Evolutionary conservation across 2,113 vertebrate genomes (phyloP).

Genomic region (Tenrec ecaudatus): DNA sequence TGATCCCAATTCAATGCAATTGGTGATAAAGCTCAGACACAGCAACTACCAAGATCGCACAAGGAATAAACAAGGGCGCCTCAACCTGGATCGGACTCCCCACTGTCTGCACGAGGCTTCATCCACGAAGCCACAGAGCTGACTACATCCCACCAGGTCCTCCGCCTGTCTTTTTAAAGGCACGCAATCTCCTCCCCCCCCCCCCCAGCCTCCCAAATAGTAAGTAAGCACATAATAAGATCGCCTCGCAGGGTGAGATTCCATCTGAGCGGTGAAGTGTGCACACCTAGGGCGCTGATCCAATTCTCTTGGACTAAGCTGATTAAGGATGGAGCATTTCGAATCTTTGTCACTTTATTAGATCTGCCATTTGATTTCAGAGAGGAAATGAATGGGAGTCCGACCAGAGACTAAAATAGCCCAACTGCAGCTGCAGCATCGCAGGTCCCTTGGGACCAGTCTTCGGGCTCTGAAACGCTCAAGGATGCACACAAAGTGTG

Average conservation of each 20-base stretch:
- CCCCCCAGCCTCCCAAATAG: conserved; percentile 63
- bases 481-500: background rate
- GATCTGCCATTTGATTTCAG: conserved; percentile 83
- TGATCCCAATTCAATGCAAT: background rate
- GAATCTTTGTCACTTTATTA: conserved; percentile 86
- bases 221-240: conserved; percentile 83
- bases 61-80: background rate
- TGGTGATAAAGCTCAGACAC: background rate
- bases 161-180: conserved; percentile 65
- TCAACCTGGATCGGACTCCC: background rate
- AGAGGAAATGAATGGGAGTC: conserved; percentile 82
- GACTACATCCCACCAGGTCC: conserved; percentile 10
- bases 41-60: background rate
- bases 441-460: background rate
- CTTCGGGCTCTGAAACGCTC: conserved; percentile 24
- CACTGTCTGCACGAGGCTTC: background rate
- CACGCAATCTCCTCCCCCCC: conserved; percentile 35
- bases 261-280: conserved; percentile 76
- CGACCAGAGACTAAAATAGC: conserved; percentile 76
- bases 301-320: conserved; percentile 85
- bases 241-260: conserved; percentile 81
- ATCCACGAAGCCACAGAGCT: conserved; percentile 11
- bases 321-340: conserved; percentile 85
- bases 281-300: conserved; percentile 83
- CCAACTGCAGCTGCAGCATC: background rate